Base-by-base conservation (phyloP, 2,888 invertebrate species). In the Argyra leucocephala region DNA sequence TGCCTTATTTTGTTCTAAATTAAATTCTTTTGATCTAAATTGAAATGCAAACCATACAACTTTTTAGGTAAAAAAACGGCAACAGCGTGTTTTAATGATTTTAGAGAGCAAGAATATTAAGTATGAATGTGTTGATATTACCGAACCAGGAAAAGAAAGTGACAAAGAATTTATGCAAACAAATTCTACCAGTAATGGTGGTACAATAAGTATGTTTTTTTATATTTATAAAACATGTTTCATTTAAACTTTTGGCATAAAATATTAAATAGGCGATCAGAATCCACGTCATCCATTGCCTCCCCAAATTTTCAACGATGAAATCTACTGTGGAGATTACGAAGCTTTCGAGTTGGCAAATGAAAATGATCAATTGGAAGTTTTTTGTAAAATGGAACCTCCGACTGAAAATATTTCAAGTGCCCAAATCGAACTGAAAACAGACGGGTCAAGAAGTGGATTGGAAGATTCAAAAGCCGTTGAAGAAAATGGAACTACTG, bases 221-320 rank as follows among this genome's bases (percentile, higher is more conserved):
- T n/a, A 18, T 18, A 18, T 48, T 48, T 18, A 48, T 48, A 26
- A 26, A 26, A 12, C 15, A 48, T 2, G 9, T 15, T 12, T 48
- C 5, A 5, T 48, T 3, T 48, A 48, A 48, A 37, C 3, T 37
- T 37, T 15, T 10, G 6, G 12, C 12, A 37, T n/a, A n/a, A 37
- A 37, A 37, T 37, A 12, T 37, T 12, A 9, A 18, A 86, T 88
- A 58, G 85, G 88, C 75, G 88, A 88, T 75, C 84, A 86, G 48
- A 86, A 85, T 74, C 88, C 89, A 61, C 85, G 89, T 76, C 88
- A 91, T 72, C 87, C 93, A 63, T 81, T 94, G 74, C 95, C 96
- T 61, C 97, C 97, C 66, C 98, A 98, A 81, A 84, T 98, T 72
- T 97, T 96, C 80, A 92, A 93, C 76, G 95, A 92, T 69, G 90